phyloP scores from a whole-genome alignment of 2,113 vertebrate genomes.

The Cygnus atratus region DNA sequence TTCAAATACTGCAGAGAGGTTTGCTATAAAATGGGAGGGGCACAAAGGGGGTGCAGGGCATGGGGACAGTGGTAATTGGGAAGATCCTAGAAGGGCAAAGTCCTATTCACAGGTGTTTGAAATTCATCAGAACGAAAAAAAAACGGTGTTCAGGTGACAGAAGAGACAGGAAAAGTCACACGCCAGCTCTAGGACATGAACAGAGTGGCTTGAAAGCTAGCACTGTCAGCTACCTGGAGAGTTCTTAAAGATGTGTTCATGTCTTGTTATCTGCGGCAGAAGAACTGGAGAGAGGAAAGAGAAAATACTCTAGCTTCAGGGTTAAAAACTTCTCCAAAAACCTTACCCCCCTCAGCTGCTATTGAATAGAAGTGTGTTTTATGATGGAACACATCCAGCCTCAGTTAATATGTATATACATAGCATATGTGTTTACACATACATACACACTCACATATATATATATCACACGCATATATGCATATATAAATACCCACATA shows the following conservation, averaged over 20 bases:
- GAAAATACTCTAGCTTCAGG: background rate
- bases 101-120: conserved; percentile 37
- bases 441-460: too few relatives aligned
- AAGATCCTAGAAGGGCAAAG: conserved; percentile 50
- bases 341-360: background rate
- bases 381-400: background rate
- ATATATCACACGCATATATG: too few relatives aligned
- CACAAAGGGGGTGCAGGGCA: background rate
- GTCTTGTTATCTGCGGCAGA: conserved; percentile 39
- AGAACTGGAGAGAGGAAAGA: background rate
- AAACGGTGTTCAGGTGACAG: conserved; percentile 53
- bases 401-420: background rate
- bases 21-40: conserved; percentile 42
- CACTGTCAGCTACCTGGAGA: conserved; percentile 26
- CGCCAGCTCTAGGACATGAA: conserved; percentile 14
- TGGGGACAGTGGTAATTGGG: conserved; percentile 7
- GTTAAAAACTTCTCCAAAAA: conserved; percentile 13
- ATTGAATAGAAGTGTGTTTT: background rate
- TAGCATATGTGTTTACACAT: background rate
- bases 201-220: conserved; percentile 42
- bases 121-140: conserved; percentile 41
- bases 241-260: conserved; percentile 32
- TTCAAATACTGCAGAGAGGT: conserved; percentile 30
- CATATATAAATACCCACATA: too few relatives aligned
- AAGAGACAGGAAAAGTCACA: conserved; percentile 43